phyloP scores from a whole-genome alignment of 2,888 invertebrate genomes.

The Apodemia hepburni region DNA sequence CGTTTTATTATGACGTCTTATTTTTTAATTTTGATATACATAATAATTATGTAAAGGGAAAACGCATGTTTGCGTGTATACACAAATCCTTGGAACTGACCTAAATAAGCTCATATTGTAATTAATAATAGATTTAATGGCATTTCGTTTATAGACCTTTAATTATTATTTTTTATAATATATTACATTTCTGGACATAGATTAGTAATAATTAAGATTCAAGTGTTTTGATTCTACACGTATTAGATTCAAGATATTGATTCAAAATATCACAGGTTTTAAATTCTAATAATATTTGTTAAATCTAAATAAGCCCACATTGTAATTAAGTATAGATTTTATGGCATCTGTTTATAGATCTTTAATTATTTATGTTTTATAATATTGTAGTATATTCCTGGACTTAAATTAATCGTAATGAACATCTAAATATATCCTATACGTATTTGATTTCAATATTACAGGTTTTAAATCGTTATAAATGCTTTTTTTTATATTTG shows the following conservation, averaged over 20 bases:
- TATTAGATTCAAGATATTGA: not conserved
- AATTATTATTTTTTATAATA: not conserved
- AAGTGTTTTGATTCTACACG: not conserved
- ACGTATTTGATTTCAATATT: too few species aligned
- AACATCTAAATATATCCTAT: too few species aligned
- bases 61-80: constrained; percentile 7
- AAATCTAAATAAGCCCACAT: too few species aligned
- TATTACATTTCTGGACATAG: not conserved
- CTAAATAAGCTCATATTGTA: not conserved
- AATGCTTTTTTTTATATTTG: too few species aligned
- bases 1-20: not conserved
- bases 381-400: too few species aligned
- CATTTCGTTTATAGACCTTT: not conserved
- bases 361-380: too few species aligned
- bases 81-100: constrained; percentile 5
- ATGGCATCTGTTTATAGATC: too few species aligned
- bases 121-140: not conserved
- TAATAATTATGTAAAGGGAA: not conserved
- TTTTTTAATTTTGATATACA: not conserved
- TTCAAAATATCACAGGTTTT: too few species aligned
- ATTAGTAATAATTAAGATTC: not conserved
- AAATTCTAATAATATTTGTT: too few species aligned
- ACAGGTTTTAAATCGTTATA: too few species aligned
- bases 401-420: too few species aligned
- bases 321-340: too few species aligned